Percentiles rank a stretch among this genome's conserved stretches.
phyloP scores from a whole-genome alignment of 2,888 invertebrate genomes.

The Caenorhabditis sinica region DNA sequence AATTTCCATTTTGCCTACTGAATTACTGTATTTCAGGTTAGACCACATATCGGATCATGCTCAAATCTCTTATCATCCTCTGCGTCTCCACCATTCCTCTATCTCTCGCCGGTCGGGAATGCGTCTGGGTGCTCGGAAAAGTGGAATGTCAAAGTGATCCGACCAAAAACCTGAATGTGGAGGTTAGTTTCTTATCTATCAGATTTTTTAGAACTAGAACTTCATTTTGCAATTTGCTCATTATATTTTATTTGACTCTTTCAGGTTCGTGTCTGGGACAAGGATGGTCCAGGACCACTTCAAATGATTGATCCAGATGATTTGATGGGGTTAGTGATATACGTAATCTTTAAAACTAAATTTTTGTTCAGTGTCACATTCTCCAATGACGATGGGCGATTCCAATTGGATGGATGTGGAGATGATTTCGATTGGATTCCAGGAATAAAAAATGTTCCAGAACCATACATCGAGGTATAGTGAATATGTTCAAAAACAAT shows the following conservation, averaged over 20 bases:
- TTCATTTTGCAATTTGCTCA: not conserved
- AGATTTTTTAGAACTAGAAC: not conserved
- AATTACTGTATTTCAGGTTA: too few relatives aligned
- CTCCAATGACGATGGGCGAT: slow-evolving; percentile 81
- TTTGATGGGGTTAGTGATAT: slow-evolving; percentile 80
- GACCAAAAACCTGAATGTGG: slow-evolving; percentile 80
- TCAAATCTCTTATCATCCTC: slow-evolving; percentile 29
- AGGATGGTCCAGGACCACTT: slow-evolving; percentile 76
- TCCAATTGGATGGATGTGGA: slow-evolving; percentile 82
- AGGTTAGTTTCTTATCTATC: slow-evolving; percentile 68
- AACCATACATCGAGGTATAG: slow-evolving; percentile 76
- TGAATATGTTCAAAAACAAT: too few relatives aligned
- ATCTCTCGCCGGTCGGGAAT: slow-evolving; percentile 72
- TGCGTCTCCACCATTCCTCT: slow-evolving; percentile 32
- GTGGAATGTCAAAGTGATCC: slow-evolving; percentile 79
- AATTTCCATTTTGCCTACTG: too few relatives aligned
- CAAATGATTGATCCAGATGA: slow-evolving; percentile 82
- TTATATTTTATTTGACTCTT: not conserved
- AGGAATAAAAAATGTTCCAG: slow-evolving; percentile 78
- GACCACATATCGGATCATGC: slow-evolving; percentile 4
- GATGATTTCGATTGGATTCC: slow-evolving; percentile 83
- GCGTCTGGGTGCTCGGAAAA: slow-evolving; percentile 81
- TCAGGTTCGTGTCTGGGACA: slow-evolving; percentile 79
- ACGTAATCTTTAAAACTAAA: not conserved
- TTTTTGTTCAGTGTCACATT: slow-evolving; percentile 78